Evolutionary conservation across 2,888 invertebrate species (phyloP).

Genomic region (Philereme transversata): DNA sequence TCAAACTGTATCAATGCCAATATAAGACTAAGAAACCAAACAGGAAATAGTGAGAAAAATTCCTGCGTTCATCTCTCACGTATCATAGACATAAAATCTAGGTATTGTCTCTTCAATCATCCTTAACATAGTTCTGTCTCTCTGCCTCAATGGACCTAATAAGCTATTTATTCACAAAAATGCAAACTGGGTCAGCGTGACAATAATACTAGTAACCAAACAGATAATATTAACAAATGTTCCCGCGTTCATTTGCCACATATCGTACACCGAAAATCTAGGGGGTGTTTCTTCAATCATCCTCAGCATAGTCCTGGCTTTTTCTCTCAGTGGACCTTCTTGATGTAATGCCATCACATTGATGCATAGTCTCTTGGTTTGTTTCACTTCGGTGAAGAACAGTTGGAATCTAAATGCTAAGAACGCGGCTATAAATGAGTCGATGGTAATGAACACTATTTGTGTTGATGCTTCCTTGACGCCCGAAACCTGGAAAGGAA

Average conservation of each 20-base stretch:
- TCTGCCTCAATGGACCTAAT: constrained; percentile 46
- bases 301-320: constrained; percentile 62
- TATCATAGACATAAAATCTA: too few species aligned
- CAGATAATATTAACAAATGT: constrained; percentile 46
- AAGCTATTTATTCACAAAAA: constrained; percentile 10
- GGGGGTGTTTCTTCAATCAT: constrained; percentile 61
- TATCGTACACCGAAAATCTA: constrained; percentile 50
- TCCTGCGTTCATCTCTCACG: too few species aligned
- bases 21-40: too few species aligned
- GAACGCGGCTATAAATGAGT: constrained; percentile 44
- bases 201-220: constrained; percentile 48
- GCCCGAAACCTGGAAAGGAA: constrained; percentile 36
- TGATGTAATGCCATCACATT: constrained; percentile 53
- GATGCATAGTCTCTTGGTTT: constrained; percentile 58
- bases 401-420: constrained; percentile 53
- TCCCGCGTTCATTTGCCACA: constrained; percentile 52
- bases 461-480: constrained; percentile 36
- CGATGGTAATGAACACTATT: constrained; percentile 41
- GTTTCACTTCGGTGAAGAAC: constrained; percentile 56
- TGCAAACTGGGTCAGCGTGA: constrained; percentile 47
- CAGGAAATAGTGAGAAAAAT: too few species aligned
- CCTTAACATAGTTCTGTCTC: too few species aligned
- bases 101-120: too few species aligned
- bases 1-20: neutral
- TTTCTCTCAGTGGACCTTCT: constrained; percentile 57